A percentile compares a stretch with the other conserved stretches of the same genome.
phyloP scores from a whole-genome alignment of 2,113 vertebrate genomes.

The Merops nubicus region DNA sequence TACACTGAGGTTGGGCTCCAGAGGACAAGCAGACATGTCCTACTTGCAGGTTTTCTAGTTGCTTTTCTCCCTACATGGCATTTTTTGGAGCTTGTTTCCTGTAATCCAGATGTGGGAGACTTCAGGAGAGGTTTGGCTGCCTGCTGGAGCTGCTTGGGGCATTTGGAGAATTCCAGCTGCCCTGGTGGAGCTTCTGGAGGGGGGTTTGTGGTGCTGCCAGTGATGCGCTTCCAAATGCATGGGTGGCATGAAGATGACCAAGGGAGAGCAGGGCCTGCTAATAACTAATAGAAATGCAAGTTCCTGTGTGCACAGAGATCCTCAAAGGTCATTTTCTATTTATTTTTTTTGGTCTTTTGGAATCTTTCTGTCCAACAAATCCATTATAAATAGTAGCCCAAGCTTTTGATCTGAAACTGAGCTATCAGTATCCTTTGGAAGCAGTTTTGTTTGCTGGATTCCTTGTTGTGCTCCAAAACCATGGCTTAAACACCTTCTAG shows the following conservation, averaged over 20 bases:
- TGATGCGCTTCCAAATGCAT: background rate
- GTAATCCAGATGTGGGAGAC: background rate
- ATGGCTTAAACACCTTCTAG: background rate
- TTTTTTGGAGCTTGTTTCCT: background rate
- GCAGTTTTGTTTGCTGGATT: background rate
- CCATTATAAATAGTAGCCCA: background rate
- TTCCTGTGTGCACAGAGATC: background rate
- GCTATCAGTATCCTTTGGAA: background rate
- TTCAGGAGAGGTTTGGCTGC: background rate
- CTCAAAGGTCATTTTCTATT: background rate
- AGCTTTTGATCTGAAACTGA: background rate
- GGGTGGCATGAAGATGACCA: constrained; percentile 4
- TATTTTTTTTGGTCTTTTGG: background rate
- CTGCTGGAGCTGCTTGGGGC: background rate
- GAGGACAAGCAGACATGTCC: background rate
- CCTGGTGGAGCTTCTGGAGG: background rate
- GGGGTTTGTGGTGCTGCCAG: constrained; percentile 31
- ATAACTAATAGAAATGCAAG: constrained; percentile 44
- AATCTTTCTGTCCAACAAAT: background rate
- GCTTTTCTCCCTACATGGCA: background rate
- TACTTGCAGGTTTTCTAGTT: background rate
- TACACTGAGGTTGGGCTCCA: background rate
- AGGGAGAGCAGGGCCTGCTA: constrained; percentile 36
- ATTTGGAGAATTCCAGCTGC: background rate
- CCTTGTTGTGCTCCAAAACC: too few relatives aligned